phyloP scores from a whole-genome alignment of 2,113 vertebrate genomes.

The Podarcis cretensis region DNA sequence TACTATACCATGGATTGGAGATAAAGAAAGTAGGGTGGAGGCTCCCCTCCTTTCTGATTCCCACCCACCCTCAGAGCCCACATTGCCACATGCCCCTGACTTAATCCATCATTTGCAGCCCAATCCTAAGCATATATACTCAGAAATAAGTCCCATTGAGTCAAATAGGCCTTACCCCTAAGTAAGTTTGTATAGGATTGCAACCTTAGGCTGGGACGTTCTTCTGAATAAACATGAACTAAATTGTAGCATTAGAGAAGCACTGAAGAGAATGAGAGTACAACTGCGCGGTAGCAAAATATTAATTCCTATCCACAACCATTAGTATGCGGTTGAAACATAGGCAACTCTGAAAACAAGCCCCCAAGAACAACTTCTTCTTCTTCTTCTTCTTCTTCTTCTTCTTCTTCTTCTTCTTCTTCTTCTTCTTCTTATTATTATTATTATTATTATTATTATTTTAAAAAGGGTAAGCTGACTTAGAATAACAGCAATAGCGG shows the following conservation, averaged over 20 bases:
- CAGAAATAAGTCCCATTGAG: too few species aligned
- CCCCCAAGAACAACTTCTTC: too few species aligned
- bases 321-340: constrained; percentile 31
- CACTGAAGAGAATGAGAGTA: constrained; percentile 23
- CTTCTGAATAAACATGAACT: background rate
- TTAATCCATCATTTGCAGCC: constrained; percentile 17
- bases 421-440: too few species aligned
- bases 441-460: constrained; percentile 1
- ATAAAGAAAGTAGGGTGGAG: constrained; percentile 12
- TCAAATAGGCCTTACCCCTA: background rate
- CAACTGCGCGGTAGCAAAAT: constrained; percentile 47
- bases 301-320: constrained; percentile 49
- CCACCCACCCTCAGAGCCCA: constrained; percentile 23
- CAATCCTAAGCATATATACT: background rate
- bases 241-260: constrained; percentile 7
- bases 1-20: background rate
- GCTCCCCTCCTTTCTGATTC: background rate
- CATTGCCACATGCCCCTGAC: background rate
- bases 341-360: constrained; percentile 51
- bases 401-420: too few species aligned
- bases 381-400: too few species aligned
- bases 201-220: background rate
- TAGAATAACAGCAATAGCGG: constrained; percentile 60
- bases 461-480: constrained; percentile 64
- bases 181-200: background rate